Evolutionary conservation across 2,797 vertebrate genomes (phyloP).

Genomic region (Melanotaenia nigrans): DNA sequence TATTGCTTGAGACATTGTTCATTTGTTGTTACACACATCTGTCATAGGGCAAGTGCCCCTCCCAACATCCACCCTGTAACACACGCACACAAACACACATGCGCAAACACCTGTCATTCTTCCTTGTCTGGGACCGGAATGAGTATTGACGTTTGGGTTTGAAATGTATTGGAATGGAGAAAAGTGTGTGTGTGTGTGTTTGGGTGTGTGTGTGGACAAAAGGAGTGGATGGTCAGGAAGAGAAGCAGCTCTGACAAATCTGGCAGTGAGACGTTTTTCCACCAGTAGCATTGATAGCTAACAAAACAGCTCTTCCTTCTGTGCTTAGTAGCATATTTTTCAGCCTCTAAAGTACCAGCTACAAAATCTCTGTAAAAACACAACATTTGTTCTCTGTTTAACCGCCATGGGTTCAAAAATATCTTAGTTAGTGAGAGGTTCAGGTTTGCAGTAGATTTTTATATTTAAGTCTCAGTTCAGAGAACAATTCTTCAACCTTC

Average conservation of each 20-base stretch:
- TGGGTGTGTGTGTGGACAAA: slow-evolving; percentile 5
- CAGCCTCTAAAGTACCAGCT: not conserved
- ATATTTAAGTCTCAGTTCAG: not conserved
- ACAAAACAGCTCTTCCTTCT: not conserved
- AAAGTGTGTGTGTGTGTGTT: slow-evolving; percentile 12
- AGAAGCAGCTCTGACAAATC: not conserved
- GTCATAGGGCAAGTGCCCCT: slow-evolving; percentile 58
- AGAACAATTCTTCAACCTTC: not conserved
- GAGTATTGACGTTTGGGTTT: slow-evolving; percentile 81
- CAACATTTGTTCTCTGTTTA: not conserved
- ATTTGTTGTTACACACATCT: slow-evolving; percentile 70
- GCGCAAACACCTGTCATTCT: slow-evolving; percentile 39
- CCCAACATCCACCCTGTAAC: not conserved
- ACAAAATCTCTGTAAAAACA: not conserved
- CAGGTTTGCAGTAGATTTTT: not conserved
- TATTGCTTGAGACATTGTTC: slow-evolving; percentile 71
- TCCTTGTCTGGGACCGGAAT: slow-evolving; percentile 71
- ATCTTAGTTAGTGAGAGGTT: not conserved
- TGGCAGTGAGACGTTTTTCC: not conserved
- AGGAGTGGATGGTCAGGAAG: not conserved
- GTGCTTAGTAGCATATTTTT: not conserved
- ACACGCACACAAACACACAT: slow-evolving; percentile 11
- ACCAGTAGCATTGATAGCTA: not conserved
- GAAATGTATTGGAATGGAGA: slow-evolving; percentile 68
- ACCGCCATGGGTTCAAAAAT: not conserved